A percentile compares a stretch with the other conserved stretches of the same genome.
phyloP scores from a whole-genome alignment of 2,113 vertebrate species.

The Myodes glareolus region DNA sequence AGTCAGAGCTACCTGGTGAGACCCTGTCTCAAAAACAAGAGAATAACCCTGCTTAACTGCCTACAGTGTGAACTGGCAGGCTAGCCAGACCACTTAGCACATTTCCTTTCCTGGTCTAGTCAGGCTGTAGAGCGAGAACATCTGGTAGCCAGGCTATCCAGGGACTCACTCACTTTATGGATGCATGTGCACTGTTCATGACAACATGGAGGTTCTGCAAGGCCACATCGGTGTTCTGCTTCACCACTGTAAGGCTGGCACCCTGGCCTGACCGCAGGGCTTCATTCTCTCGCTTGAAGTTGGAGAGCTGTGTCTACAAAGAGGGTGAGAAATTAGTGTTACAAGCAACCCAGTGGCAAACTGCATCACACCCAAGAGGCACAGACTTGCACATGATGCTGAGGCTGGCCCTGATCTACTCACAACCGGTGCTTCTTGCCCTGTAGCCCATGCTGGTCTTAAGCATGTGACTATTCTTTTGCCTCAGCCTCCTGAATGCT shows the following conservation, averaged over 20 bases:
- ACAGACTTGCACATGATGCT: rapidly evolving
- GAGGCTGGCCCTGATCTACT: background rate
- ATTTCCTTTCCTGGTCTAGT: background rate
- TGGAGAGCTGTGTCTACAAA: slow-evolving; percentile 87
- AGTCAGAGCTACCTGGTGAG: background rate
- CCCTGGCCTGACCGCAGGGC: slow-evolving; percentile 86
- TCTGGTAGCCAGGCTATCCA: background rate
- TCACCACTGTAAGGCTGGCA: slow-evolving; percentile 85
- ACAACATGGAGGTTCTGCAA: slow-evolving; percentile 89
- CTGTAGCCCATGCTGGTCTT: background rate
- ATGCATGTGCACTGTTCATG: slow-evolving; percentile 84
- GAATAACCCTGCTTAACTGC: background rate
- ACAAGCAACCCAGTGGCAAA: rapidly evolving
- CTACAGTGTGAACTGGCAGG: background rate
- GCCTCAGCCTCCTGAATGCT: background rate
- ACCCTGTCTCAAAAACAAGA: no score
- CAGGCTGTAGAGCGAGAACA: background rate
- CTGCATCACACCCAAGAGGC: rapidly evolving
- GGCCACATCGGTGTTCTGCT: slow-evolving; percentile 89
- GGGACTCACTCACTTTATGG: slow-evolving; percentile 89
- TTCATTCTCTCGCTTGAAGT: slow-evolving; percentile 84
- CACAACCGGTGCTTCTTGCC: background rate
- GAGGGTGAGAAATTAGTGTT: rapidly evolving
- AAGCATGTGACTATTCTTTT: background rate
- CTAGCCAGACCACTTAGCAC: rapidly evolving